Conservation (phyloP, 1,140 invertebrate species). For the Gonioctena quinquepunctata region DNA sequence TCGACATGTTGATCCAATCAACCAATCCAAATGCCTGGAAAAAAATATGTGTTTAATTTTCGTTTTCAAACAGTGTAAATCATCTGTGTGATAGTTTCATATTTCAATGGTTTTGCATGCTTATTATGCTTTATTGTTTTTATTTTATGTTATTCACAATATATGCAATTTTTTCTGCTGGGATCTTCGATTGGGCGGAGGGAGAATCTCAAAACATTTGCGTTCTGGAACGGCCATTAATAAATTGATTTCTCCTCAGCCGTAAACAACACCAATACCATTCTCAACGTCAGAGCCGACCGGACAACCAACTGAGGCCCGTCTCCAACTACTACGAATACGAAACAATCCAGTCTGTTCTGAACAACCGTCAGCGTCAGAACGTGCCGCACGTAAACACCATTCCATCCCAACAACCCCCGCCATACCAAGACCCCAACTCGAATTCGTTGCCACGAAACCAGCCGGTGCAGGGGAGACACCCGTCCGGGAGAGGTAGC, state of each 20-base stretch:
- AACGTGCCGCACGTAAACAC: conserved; percentile 17
- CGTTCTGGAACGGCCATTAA: too few species aligned
- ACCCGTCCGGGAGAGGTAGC: conserved; percentile 1
- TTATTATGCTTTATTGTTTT: too few species aligned
- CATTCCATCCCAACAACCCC: conserved; percentile 17
- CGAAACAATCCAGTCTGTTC: conserved; percentile 70
- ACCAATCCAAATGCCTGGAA: too few species aligned
- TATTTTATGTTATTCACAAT: too few species aligned
- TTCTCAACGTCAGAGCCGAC: conserved; percentile 72
- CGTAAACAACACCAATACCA: conserved; percentile 75
- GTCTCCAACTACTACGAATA: conserved; percentile 84
- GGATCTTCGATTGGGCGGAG: too few species aligned
- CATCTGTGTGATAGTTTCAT: too few species aligned
- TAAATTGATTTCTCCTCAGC: conserved; percentile 55
- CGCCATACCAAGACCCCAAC: conserved; percentile 48
- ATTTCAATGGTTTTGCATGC: too few species aligned
- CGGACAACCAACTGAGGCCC: conserved; percentile 66
- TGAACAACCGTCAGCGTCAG: conserved; percentile 48
- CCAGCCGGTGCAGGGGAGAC: conserved; percentile 28
- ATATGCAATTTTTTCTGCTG: too few species aligned
- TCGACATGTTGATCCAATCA: too few species aligned
- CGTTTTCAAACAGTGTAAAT: too few species aligned
- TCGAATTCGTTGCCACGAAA: conserved; percentile 42
- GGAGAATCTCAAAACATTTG: too few species aligned
- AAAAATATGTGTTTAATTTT: too few species aligned